Conservation (phyloP, 2,888 invertebrate genomes). For the Tineola bisselliella region DNA sequence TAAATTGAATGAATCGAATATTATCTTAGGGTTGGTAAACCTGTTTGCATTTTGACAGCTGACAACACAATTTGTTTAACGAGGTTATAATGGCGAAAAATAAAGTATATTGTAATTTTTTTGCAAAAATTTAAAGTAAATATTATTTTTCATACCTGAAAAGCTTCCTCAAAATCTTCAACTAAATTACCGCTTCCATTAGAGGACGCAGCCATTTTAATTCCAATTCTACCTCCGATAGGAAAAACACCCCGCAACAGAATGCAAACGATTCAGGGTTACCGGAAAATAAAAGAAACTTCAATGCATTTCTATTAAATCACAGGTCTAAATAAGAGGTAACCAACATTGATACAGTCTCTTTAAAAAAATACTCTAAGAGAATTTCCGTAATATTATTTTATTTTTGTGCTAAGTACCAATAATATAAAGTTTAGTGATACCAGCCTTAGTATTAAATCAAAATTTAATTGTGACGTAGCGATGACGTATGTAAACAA, state of each 20-base stretch:
- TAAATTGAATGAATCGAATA: not conserved
- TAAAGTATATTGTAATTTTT: not conserved
- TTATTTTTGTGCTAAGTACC: not conserved
- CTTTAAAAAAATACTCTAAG: too few relatives aligned
- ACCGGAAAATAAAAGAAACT: not conserved
- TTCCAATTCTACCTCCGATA: not conserved
- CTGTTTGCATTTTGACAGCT: not conserved
- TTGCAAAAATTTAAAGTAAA: not conserved
- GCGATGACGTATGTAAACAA: not conserved
- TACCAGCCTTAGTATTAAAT: not conserved
- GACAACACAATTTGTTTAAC: not conserved
- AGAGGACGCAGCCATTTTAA: slow-evolving; percentile 77
- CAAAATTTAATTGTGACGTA: not conserved
- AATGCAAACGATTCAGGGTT: not conserved
- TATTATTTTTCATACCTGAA: slow-evolving; percentile 71
- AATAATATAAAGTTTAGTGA: not conserved
- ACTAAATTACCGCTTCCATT: slow-evolving; percentile 87
- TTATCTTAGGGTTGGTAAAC: not conserved
- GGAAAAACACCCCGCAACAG: not conserved
- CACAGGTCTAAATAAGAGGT: too few relatives aligned
- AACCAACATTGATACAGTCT: too few relatives aligned
- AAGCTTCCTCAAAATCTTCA: slow-evolving; percentile 91
- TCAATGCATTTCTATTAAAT: not conserved
- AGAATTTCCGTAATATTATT: too few relatives aligned
- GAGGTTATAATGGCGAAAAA: not conserved